These are phyloP conservation scores for Oncopodura yosiiana DNA, from an alignment of 1,140 invertebrate genomes.

Conservation along the genomic window DNA sequence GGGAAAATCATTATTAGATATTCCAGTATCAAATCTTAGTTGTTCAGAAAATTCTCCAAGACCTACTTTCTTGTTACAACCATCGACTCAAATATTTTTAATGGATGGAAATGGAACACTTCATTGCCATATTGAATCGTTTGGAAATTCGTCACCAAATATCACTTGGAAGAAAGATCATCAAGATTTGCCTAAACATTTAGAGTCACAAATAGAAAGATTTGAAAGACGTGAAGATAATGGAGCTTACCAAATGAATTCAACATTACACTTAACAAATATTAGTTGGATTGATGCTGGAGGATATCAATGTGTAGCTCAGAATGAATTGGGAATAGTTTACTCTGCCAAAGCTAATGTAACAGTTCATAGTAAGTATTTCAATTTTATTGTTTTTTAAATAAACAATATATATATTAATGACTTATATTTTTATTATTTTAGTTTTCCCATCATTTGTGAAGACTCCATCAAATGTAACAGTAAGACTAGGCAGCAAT, in stretches of 20 bases:
- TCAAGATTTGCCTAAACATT: constrained; percentile 49
- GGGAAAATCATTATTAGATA: constrained; percentile 15
- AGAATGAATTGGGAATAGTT: constrained; percentile 76
- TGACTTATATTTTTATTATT: constrained; percentile 35
- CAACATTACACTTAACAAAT: constrained; percentile 57
- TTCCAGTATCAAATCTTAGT: constrained; percentile 19
- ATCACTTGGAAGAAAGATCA: constrained; percentile 87
- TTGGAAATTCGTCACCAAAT: constrained; percentile 52
- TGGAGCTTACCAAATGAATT: constrained; percentile 42
- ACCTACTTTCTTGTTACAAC: constrained; percentile 70
- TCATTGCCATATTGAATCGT: constrained; percentile 64
- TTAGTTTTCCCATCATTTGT: constrained; percentile 75
- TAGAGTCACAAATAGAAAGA: constrained; percentile 34
- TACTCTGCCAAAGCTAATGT: constrained; percentile 80
- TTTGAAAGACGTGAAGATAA: constrained; percentile 35
- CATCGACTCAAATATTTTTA: constrained; percentile 65
- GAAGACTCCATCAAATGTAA: constrained; percentile 74
- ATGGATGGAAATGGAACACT: constrained; percentile 73
- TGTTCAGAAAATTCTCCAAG: constrained; percentile 72
- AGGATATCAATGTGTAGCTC: constrained; percentile 84
- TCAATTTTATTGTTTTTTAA: neutral
- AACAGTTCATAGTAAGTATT: constrained; percentile 64
- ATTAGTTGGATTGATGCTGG: constrained; percentile 68
- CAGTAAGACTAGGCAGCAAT: constrained; percentile 70
- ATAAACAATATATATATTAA: constrained; percentile 3